Evolutionary conservation across 2,888 invertebrate genomes (phyloP).

Genomic region (Petrolisthes cinctipes): DNA sequence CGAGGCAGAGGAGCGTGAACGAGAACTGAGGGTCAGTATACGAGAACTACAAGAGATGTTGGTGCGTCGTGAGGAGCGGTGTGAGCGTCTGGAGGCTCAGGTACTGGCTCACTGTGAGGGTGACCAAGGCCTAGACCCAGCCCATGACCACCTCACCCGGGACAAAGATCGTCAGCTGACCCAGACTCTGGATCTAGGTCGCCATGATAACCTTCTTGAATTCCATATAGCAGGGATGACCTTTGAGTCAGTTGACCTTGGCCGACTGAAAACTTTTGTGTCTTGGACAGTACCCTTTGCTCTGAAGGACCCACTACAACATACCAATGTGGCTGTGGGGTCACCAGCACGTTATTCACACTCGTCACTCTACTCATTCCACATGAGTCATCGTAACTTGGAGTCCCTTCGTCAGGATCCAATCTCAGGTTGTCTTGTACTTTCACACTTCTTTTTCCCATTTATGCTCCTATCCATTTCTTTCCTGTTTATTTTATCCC

Average conservation of each 20-base stretch:
- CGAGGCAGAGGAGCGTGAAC: conserved; percentile 34
- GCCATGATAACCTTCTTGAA: conserved; percentile 61
- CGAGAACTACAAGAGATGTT: conserved; percentile 35
- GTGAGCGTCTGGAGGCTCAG: conserved; percentile 45
- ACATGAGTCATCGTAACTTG: conserved; percentile 52
- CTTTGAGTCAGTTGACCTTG: conserved; percentile 43
- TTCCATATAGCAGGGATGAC: conserved; percentile 51
- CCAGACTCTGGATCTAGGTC: conserved; percentile 50
- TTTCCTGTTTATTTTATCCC: no score
- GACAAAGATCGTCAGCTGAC: conserved; percentile 21
- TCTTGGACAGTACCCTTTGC: conserved; percentile 63
- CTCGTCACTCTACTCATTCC: conserved; percentile 62
- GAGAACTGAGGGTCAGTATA: neutral
- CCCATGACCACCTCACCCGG: conserved; percentile 24
- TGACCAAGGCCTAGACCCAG: conserved; percentile 8
- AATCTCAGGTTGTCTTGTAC: conserved; percentile 38
- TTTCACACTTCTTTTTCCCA: neutral
- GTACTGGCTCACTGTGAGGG: conserved; percentile 13
- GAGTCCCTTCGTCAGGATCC: conserved; percentile 47
- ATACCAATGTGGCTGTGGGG: conserved; percentile 62
- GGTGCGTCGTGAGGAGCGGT: conserved; percentile 29
- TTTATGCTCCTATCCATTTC: neutral
- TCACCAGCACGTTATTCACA: conserved; percentile 52
- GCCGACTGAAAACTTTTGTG: conserved; percentile 59
- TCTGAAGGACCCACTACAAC: conserved; percentile 61